Conservation (phyloP, 2,797 vertebrate species). For the Eutrigla gurnardus region DNA sequence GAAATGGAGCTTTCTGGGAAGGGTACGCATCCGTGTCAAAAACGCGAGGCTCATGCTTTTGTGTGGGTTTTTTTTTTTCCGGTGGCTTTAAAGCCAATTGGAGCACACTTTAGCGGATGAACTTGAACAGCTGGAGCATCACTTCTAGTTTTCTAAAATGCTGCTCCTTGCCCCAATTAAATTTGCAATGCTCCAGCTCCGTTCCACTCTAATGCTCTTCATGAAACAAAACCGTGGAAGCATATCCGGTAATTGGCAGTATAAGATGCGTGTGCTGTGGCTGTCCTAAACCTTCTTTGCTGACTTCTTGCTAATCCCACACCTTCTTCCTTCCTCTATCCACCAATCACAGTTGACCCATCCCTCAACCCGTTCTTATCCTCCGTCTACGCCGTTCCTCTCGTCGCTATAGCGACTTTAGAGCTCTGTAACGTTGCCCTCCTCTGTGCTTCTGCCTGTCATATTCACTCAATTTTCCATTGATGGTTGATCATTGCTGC, state of each 20-base stretch:
- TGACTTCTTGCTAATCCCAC: conserved; percentile 11
- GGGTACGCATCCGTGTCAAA: conserved; percentile 13
- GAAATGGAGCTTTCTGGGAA: conserved; percentile 16
- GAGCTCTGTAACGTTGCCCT: neutral
- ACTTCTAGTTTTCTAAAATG: conserved; percentile 33
- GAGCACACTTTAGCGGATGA: conserved; percentile 39
- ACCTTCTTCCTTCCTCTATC: neutral
- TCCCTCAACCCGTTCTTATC: neutral
- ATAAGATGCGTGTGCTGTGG: conserved; percentile 3
- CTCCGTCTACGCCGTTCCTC: neutral
- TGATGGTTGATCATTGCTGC: neutral
- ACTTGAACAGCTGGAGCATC: conserved; percentile 44
- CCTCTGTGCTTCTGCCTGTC: neutral
- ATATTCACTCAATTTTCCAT: neutral
- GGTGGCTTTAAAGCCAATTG: conserved; percentile 33
- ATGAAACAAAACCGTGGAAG: conserved; percentile 43
- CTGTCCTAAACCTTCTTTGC: conserved; percentile 29
- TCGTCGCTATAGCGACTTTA: neutral
- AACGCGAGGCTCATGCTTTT: conserved; percentile 19
- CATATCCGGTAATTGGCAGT: conserved; percentile 56
- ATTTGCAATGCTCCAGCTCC: conserved; percentile 48
- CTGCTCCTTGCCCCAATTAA: conserved; percentile 51
- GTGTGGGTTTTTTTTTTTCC: conserved; percentile 7
- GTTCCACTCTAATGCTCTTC: conserved; percentile 57
- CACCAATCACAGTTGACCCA: neutral